These are phyloP conservation scores for Paracanthobrama guichenoti DNA, from an alignment of 2,113 vertebrate genomes.

Conservation along the genomic window DNA sequence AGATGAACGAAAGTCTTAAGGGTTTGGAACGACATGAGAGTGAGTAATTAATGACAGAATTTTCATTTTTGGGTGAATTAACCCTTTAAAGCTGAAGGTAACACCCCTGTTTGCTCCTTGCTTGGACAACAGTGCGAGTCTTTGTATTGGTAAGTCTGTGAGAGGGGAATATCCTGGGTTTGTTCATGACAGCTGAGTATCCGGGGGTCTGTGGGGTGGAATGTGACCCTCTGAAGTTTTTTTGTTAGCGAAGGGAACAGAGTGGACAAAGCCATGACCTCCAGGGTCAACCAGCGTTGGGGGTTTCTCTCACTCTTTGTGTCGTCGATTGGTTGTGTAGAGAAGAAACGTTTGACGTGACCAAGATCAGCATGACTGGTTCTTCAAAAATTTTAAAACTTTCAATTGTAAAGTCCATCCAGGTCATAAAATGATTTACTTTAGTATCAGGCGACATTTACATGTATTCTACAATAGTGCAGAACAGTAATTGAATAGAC, in stretches of 20 bases:
- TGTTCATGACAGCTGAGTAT: slow-evolving; percentile 43
- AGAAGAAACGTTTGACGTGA: neutral
- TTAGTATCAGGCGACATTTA: neutral
- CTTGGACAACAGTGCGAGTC: slow-evolving; percentile 23
- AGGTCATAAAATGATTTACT: neutral
- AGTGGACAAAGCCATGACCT: slow-evolving; percentile 52
- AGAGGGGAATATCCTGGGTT: slow-evolving; percentile 33
- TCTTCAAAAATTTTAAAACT: neutral
- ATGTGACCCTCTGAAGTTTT: slow-evolving; percentile 41
- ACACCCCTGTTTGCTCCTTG: neutral
- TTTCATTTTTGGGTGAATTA: no score
- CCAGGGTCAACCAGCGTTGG: slow-evolving; percentile 41
- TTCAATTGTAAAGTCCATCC: neutral
- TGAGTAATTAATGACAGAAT: no score
- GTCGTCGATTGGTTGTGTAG: slow-evolving; percentile 11
- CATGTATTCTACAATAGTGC: neutral
- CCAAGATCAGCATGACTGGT: neutral
- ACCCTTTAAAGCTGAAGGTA: neutral
- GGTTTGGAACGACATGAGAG: no score
- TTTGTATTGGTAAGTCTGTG: slow-evolving; percentile 24
- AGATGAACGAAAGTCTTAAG: no score
- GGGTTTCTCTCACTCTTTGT: slow-evolving; percentile 38
- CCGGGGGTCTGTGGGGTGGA: slow-evolving; percentile 31
- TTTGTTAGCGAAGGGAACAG: slow-evolving; percentile 23
- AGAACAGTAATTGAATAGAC: neutral